Conservation (phyloP, 2,888 invertebrate genomes). For the Eristalis intricaria region DNA sequence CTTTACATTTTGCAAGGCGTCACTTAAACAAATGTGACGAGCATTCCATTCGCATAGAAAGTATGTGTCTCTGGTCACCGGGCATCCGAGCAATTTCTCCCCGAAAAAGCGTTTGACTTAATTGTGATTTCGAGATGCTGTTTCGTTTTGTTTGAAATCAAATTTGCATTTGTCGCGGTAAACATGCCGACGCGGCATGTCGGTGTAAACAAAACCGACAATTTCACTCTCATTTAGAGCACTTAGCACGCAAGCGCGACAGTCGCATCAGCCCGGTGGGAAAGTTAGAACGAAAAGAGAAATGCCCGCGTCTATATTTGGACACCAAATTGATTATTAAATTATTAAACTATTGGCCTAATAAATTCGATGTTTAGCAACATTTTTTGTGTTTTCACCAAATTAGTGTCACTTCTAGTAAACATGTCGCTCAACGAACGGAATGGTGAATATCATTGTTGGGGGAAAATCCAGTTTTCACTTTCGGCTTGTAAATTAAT, state of each 20-base stretch:
- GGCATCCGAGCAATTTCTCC: slow-evolving; percentile 18
- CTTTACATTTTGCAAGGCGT: slow-evolving; percentile 38
- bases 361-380: not conserved
- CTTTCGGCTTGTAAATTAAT: slow-evolving; percentile 33
- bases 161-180: slow-evolving; percentile 43
- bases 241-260: slow-evolving; percentile 19
- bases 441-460: not conserved
- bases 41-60: slow-evolving; percentile 45
- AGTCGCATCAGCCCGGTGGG: not conserved
- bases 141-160: slow-evolving; percentile 8
- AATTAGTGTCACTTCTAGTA: slow-evolving; percentile 5
- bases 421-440: not conserved
- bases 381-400: slow-evolving; percentile 31
- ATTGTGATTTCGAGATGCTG: slow-evolving; percentile 12
- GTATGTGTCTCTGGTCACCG: slow-evolving; percentile 20
- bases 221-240: slow-evolving; percentile 64
- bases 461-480: slow-evolving; percentile 29
- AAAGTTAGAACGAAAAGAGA: slow-evolving; percentile 49
- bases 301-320: slow-evolving; percentile 27
- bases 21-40: slow-evolving; percentile 30
- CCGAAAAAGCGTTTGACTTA: slow-evolving; percentile 22
- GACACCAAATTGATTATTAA: slow-evolving; percentile 1
- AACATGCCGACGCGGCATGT: not conserved
- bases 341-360: slow-evolving; percentile 4
- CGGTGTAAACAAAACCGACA: not conserved